phyloP scores from a whole-genome alignment of 2,888 invertebrate species.

The Cheilosia variabilis region DNA sequence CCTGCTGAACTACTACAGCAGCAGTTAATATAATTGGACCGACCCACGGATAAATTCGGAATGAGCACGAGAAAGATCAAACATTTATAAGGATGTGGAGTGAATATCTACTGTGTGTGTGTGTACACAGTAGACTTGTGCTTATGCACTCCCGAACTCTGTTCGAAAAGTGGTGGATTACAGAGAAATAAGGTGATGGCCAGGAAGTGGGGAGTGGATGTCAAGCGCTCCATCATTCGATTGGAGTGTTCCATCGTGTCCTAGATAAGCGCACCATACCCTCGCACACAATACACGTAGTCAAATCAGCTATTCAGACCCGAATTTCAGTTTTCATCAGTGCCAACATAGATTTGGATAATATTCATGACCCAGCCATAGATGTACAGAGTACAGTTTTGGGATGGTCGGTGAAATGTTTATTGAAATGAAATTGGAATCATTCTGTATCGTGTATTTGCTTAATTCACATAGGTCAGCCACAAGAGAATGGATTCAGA shows the following conservation, averaged over 20 bases:
- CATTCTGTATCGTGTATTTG: conserved; percentile 52
- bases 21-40: conserved; percentile 68
- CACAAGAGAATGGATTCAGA: conserved; percentile 52
- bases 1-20: conserved; percentile 25
- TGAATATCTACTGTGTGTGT: background rate
- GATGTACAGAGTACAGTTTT: conserved; percentile 4
- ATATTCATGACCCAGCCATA: conserved; percentile 54
- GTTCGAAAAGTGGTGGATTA: conserved; percentile 31
- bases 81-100: conserved; percentile 39
- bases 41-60: conserved; percentile 40
- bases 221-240: conserved; percentile 11
- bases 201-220: background rate
- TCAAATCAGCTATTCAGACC: conserved; percentile 63
- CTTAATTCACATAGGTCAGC: conserved; percentile 47
- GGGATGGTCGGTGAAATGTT: conserved; percentile 26
- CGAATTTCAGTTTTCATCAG: conserved; percentile 49
- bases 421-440: conserved; percentile 62
- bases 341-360: conserved; percentile 57
- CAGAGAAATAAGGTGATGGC: conserved; percentile 10
- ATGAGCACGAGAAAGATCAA: conserved; percentile 48
- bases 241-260: conserved; percentile 28
- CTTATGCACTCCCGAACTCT: conserved; percentile 25
- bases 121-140: background rate
- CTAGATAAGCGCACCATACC: conserved; percentile 24
- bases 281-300: conserved; percentile 5